phyloP scores from a whole-genome alignment of 2,888 invertebrate genomes.

The Hyposoter didymator region DNA sequence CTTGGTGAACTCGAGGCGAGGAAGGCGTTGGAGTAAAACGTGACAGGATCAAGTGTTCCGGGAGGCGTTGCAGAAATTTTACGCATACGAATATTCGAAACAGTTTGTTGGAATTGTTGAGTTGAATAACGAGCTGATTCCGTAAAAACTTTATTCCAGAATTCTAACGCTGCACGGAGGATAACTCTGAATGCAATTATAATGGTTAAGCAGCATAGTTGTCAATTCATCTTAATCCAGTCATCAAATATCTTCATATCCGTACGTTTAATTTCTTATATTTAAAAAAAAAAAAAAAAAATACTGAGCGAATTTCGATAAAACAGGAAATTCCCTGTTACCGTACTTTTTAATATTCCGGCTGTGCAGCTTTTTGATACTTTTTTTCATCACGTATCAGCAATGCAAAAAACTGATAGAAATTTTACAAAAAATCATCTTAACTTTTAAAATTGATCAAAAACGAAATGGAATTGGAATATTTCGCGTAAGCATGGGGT shows the following conservation, averaged over 20 bases:
- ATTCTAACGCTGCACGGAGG: background rate
- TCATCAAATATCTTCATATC: background rate
- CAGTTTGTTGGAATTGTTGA: conserved; percentile 34
- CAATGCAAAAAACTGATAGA: background rate
- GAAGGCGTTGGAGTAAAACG: conserved; percentile 25
- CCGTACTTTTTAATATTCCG: background rate
- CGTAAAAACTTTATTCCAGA: conserved; percentile 18
- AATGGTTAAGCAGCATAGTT: background rate
- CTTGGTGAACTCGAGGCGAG: conserved; percentile 33
- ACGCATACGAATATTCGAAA: conserved; percentile 50
- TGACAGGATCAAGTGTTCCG: conserved; percentile 23
- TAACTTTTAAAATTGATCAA: background rate
- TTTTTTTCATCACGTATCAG: background rate
- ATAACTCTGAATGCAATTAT: conserved; percentile 16
- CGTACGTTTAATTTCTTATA: background rate
- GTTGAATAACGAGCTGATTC: conserved; percentile 48
- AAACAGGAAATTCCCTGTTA: too few species aligned
- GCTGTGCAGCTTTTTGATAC: background rate
- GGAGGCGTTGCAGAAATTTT: conserved; percentile 37
- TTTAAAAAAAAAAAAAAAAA: too few species aligned
- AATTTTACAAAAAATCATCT: background rate
- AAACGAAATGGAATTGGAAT: background rate
- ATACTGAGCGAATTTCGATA: background rate
- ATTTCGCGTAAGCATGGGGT: background rate
- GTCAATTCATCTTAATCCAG: background rate